These are phyloP conservation scores for Leuctra nigra DNA, from an alignment of 2,888 invertebrate genomes.

Conservation along the genomic window DNA sequence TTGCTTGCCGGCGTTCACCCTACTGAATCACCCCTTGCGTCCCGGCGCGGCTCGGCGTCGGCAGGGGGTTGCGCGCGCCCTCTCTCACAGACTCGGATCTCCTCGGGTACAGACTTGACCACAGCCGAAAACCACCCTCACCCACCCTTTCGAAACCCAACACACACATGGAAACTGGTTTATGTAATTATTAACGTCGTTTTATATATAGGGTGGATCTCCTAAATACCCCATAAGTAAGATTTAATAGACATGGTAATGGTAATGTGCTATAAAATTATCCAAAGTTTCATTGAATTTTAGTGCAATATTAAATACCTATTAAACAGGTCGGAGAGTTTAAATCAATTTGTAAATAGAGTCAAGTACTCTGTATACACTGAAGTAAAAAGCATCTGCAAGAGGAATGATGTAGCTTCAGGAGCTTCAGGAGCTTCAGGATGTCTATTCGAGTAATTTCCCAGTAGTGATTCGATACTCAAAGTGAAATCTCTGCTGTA, in stretches of 20 bases:
- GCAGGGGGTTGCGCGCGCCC: background rate
- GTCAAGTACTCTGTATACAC: too few relatives aligned
- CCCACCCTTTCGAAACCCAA: background rate
- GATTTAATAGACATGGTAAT: background rate
- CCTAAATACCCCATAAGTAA: background rate
- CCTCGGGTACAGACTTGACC: conserved; percentile 11
- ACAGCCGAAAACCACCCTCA: conserved; percentile 15
- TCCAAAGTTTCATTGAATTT: background rate
- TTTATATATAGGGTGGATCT: conserved; percentile 6
- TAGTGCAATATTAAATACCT: background rate
- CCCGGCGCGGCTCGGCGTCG: background rate
- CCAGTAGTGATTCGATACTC: too few relatives aligned
- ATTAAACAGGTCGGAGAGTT: too few relatives aligned
- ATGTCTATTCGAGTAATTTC: too few relatives aligned
- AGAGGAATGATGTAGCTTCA: too few relatives aligned
- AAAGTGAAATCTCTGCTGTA: too few relatives aligned
- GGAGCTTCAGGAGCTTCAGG: too few relatives aligned
- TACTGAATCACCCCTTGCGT: background rate
- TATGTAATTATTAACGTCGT: conserved; percentile 15
- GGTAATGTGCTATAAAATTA: background rate
- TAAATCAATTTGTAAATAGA: too few relatives aligned
- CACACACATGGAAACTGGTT: conserved; percentile 5
- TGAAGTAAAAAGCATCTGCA: too few relatives aligned
- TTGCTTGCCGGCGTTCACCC: conserved; percentile 2
- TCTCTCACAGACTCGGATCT: background rate